Conservation (phyloP, 30 jellyfish, hydroid and myxozoan genomes). For the Cassiopea andromeda region DNA sequence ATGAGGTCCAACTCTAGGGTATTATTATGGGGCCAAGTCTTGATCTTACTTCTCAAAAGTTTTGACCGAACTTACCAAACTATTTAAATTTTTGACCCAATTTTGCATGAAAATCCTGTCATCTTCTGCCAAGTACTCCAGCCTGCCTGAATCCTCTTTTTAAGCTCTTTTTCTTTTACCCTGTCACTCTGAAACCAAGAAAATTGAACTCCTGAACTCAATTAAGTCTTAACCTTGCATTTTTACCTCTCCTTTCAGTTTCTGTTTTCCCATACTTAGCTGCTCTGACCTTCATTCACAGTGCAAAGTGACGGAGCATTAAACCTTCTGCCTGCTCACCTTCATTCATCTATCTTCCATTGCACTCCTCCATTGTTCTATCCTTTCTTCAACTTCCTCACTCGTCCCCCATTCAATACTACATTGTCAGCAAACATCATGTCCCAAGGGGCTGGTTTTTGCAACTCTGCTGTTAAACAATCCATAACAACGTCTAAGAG, state of each 20-base stretch:
- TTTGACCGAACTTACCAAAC: not conserved
- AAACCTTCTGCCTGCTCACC: not conserved
- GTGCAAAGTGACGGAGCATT: too few relatives aligned
- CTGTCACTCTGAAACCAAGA: not conserved
- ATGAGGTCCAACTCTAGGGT: too few relatives aligned
- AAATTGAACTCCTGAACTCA: not conserved
- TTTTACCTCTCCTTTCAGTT: not conserved
- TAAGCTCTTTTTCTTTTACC: not conserved
- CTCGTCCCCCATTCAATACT: not conserved
- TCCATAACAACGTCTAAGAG: conserved; percentile 20
- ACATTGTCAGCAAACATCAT: conserved; percentile 29
- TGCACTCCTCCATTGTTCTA: conserved; percentile 3
- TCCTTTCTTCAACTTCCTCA: conserved; percentile 10
- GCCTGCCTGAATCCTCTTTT: not conserved
- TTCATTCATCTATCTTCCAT: conserved; percentile 16
- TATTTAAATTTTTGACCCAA: too few relatives aligned
- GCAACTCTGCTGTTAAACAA: not conserved
- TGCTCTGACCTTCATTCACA: not conserved
- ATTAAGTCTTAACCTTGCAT: not conserved
- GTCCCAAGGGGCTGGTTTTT: conserved; percentile 17
- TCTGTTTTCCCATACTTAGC: not conserved
- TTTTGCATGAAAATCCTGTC: not conserved
- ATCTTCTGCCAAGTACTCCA: conserved; percentile 7
- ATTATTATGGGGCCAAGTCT: too few relatives aligned
- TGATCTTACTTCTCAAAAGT: not conserved